Base-by-base conservation (phyloP, 92 coral and sea anemone species). In the Phenganax subtilis region DNA sequence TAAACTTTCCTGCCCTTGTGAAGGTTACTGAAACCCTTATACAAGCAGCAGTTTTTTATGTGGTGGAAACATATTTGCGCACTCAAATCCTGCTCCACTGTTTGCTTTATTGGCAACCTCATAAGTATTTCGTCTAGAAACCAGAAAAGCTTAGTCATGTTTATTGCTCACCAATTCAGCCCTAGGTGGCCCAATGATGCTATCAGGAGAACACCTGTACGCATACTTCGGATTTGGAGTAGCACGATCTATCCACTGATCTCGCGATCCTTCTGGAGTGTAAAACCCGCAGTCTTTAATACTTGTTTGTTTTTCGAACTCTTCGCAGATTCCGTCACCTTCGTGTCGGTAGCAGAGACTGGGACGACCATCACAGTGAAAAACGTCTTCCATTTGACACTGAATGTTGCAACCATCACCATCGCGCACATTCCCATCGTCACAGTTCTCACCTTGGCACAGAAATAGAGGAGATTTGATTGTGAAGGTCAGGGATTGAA, bases 361-460 rank as follows among this genome's bases (percentile, higher is more conserved):
- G 29, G 98, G 98, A n/a, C 91, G 98, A 91, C 96, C 98, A 88
- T 88, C 76, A 72, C 98, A 94, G 70, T 92, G 98, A 37, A 91
- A 94, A 12, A 94, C 98, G 25, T 94, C 98, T 68, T 94, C 98
- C 78, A 90, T 94, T 86, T 94, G 91, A 71, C 98, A 94, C 31
- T 88, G 93, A n/a, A 91, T 89, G 52, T 94, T 94, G 65, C 98
- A 94, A 12, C 98, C 98, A 67, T 94, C 98, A 0, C 94, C 94
- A 62, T 94, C 98, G 15, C 98, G 88, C 10, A 94, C 92, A 76
- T 94, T 94, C 12, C 96, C 97, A 58, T 94, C 98, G 69, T 94
- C 98, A 65, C 98, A 94, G 76, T 91, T 97, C 66, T 94, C 98
- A 15, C 97, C 97, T 77, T 29, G 57, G 8, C 15, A 55, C 11